A percentile compares a stretch with the other conserved stretches of the same genome.
phyloP scores from a whole-genome alignment of 1,140 invertebrate species.

The Linepithema humile region DNA sequence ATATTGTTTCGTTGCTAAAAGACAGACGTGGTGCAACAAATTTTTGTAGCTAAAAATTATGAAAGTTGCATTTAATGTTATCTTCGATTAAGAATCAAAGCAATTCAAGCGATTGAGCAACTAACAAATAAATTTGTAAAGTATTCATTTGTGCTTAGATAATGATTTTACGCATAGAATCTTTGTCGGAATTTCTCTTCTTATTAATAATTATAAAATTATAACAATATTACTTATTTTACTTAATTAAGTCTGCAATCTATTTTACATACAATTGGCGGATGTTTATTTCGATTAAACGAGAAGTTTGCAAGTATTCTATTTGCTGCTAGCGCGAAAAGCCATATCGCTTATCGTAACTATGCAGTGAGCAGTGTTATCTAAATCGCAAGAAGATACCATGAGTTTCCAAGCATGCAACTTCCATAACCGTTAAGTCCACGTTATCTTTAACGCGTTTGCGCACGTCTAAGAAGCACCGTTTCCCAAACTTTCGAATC shows the following conservation, averaged over 20 bases:
- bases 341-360: constrained; percentile 18
- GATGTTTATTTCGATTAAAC: background rate
- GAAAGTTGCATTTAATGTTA: background rate
- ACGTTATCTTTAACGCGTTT: constrained; percentile 27
- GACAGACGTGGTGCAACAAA: background rate
- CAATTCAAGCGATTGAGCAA: background rate
- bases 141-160: background rate
- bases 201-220: background rate
- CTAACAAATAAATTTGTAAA: no score
- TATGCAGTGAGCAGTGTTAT: background rate
- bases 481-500: constrained; percentile 35
- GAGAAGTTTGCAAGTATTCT: background rate
- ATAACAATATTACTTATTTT: background rate
- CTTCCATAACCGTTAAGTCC: constrained; percentile 18
- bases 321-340: background rate
- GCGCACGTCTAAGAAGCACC: background rate
- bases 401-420: constrained; percentile 4
- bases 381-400: constrained; percentile 26
- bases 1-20: constrained; percentile 25
- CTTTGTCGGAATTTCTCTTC: background rate
- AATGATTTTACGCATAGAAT: background rate
- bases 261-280: background rate
- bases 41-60: background rate
- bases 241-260: background rate
- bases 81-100: background rate